phyloP scores from a whole-genome alignment of 2,797 vertebrate genomes.

The Mormyrus hasselquistii region DNA sequence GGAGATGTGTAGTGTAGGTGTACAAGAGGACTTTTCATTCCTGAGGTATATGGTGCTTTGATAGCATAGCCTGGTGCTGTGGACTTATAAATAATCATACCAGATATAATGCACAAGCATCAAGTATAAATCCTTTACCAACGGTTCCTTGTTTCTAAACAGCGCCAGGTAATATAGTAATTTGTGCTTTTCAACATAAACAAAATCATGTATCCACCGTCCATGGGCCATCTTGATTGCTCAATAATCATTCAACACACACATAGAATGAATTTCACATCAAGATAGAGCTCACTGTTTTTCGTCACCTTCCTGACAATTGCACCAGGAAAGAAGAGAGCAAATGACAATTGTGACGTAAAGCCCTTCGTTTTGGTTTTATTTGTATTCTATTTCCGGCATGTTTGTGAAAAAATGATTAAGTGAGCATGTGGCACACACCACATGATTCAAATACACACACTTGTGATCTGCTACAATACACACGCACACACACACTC shows the following conservation, averaged over 20 bases:
- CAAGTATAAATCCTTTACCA: background rate
- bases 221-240: background rate
- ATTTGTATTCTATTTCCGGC: background rate
- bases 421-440: background rate
- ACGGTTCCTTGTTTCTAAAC: background rate
- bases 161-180: background rate
- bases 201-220: background rate
- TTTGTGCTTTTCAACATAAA: background rate
- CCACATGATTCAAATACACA: background rate
- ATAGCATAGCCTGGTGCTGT: background rate
- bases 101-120: background rate
- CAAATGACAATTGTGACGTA: background rate
- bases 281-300: background rate
- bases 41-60: background rate
- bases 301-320: background rate
- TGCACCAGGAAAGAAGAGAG: background rate
- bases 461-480: background rate
- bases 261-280: background rate
- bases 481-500: background rate
- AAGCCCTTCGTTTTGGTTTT: background rate
- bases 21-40: slow-evolving; percentile 2
- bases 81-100: background rate
- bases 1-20: background rate
- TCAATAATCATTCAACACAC: background rate
- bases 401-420: background rate